phyloP scores from a whole-genome alignment of 1,140 invertebrate genomes.

The Globodera rostochiensis region DNA sequence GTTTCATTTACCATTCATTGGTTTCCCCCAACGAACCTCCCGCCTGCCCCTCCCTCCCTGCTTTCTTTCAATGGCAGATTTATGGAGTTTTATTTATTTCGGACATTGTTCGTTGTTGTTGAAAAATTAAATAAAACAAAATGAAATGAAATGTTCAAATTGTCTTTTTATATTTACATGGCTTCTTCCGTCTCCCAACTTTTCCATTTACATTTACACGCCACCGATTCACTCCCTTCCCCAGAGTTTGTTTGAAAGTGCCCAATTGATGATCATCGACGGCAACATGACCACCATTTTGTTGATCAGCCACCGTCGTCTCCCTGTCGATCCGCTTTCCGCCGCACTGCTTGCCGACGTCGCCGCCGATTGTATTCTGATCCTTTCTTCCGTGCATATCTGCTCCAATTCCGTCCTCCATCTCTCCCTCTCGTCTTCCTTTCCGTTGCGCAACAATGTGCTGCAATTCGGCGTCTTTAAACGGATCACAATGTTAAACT shows the following conservation, averaged over 20 bases:
- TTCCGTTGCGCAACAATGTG: background rate
- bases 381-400: background rate
- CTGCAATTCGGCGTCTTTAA: background rate
- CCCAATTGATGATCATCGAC: no score
- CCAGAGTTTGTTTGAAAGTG: no score
- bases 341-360: no score
- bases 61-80: slow-evolving; percentile 6
- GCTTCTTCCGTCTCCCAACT: no score
- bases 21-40: slow-evolving; percentile 20
- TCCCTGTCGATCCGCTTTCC: no score
- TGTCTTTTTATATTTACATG: background rate
- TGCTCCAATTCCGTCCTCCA: slow-evolving; percentile 4
- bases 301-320: no score
- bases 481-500: no score
- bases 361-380: background rate
- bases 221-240: no score
- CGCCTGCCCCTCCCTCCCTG: background rate
- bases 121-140: background rate
- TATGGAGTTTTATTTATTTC: slow-evolving; percentile 25
- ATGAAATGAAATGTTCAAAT: background rate
- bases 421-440: background rate
- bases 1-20: no score
- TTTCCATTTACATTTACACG: no score
- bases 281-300: no score
- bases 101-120: background rate